A percentile compares a stretch with the other conserved stretches of the same genome.
Evolutionary conservation across 2,797 vertebrate species (phyloP).

Genomic region (Poecile montanus): DNA sequence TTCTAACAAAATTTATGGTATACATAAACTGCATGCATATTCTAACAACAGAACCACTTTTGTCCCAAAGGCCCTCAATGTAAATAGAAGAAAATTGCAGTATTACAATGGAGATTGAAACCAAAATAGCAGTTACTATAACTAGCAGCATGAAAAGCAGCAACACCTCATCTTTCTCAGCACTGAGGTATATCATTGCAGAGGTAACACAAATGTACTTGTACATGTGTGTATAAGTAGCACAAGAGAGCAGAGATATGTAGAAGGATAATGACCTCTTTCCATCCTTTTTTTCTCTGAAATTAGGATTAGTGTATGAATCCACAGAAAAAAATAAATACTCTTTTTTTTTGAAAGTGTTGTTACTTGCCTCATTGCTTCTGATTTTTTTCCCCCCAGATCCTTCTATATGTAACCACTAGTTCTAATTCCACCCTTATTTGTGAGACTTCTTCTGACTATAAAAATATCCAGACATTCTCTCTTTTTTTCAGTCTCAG

Average conservation of each 20-base stretch:
- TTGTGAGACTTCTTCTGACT: background rate
- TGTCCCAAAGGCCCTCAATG: background rate
- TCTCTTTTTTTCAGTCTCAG: background rate
- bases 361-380: background rate
- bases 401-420: background rate
- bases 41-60: background rate
- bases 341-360: background rate
- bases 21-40: background rate
- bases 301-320: background rate
- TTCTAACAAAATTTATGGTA: background rate
- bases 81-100: background rate
- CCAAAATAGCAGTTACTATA: background rate
- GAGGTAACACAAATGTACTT: background rate
- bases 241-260: background rate
- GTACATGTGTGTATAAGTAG: background rate
- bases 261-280: background rate
- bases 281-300: background rate
- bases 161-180: background rate
- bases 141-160: background rate
- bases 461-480: background rate
- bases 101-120: background rate
- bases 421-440: background rate
- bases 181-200: background rate
- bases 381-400: no score
- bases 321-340: background rate